Conservation (phyloP, 2,113 vertebrate species). For the Myotis lucifugus region DNA sequence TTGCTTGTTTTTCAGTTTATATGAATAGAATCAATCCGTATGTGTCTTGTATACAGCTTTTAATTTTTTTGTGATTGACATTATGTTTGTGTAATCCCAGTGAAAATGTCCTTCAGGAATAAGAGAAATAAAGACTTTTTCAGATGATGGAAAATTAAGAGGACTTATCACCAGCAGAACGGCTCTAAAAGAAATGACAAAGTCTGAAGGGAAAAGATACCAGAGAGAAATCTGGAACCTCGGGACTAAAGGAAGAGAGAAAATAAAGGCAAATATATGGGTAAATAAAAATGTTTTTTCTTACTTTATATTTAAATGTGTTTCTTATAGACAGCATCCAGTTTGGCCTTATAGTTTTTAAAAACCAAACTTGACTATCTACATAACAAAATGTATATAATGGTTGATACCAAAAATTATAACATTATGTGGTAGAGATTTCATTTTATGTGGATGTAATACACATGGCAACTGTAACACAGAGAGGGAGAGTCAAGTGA, state of each 20-base stretch:
- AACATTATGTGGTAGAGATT: neutral
- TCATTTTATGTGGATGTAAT: neutral
- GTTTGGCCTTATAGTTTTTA: neutral
- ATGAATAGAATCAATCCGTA: neutral
- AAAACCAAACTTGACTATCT: neutral
- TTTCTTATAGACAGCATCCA: neutral
- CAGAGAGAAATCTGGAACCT: neutral
- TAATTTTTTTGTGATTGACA: neutral
- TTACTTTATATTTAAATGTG: neutral
- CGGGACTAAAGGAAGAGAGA: neutral
- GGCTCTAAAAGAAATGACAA: neutral
- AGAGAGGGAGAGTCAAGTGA: neutral
- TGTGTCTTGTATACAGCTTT: neutral
- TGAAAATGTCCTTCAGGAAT: slow-evolving; percentile 24
- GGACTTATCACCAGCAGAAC: neutral
- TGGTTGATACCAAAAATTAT: neutral
- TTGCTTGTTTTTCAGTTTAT: neutral
- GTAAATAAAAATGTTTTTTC: neutral
- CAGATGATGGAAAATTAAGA: neutral
- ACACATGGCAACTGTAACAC: neutral
- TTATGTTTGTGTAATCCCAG: neutral
- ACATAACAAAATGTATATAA: neutral
- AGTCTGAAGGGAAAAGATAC: neutral
- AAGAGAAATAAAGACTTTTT: neutral
- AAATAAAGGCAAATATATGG: neutral